phyloP scores from a whole-genome alignment of 2,113 vertebrate species.

The Vombatus ursinus region DNA sequence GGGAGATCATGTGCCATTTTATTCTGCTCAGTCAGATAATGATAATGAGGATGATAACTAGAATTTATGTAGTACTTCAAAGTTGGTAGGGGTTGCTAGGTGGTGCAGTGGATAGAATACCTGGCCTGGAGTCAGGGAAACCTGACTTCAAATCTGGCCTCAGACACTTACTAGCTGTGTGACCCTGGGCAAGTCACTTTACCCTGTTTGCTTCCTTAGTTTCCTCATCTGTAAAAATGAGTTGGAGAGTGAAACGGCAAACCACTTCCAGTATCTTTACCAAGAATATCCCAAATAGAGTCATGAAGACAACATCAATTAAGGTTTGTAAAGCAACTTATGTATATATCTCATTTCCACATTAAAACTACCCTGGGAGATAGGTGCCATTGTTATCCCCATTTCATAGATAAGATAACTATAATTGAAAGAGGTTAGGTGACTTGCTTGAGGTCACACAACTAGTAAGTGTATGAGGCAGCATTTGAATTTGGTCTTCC shows the following conservation, averaged over 20 bases:
- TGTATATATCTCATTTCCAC: neutral
- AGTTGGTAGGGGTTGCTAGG: neutral
- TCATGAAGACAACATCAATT: neutral
- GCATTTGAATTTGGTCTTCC: neutral
- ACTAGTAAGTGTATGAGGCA: neutral
- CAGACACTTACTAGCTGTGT: neutral
- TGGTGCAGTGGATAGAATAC: neutral
- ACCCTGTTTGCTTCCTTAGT: neutral
- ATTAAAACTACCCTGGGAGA: neutral
- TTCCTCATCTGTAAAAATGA: neutral
- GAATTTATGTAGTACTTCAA: neutral
- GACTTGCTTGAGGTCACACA: neutral
- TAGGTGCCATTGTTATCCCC: neutral
- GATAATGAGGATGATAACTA: neutral
- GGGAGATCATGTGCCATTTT: neutral
- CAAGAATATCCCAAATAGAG: neutral
- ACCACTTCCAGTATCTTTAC: neutral
- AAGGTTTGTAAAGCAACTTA: neutral
- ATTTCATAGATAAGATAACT: neutral
- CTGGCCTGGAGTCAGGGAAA: neutral
- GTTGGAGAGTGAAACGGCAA: neutral
- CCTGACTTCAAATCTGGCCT: neutral
- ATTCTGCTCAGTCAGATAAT: neutral
- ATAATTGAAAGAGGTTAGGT: neutral
- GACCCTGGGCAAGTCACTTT: neutral